Percentiles rank a stretch among this genome's conserved stretches.
Evolutionary conservation across 1,140 invertebrate genomes (phyloP).

Genomic region (Drosophila tsacasi): DNA sequence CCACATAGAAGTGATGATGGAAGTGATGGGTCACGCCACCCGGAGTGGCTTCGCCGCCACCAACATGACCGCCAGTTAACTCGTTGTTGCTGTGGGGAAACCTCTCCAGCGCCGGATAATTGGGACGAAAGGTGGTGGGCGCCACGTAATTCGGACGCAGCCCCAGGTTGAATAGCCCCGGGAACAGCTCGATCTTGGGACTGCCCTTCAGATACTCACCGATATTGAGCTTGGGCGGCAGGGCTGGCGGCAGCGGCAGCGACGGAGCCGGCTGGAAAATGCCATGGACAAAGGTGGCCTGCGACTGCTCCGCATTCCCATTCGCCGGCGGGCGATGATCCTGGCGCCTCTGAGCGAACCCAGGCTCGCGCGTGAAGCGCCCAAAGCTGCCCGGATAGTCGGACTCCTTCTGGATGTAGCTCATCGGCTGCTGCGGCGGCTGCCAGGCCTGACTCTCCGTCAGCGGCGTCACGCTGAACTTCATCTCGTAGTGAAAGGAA

Average conservation of each 20-base stretch:
- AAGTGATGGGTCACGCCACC: slow-evolving; percentile 78
- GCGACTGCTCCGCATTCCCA: slow-evolving; percentile 30
- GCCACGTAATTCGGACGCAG: slow-evolving; percentile 55
- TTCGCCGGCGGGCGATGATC: slow-evolving; percentile 48
- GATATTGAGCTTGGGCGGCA: slow-evolving; percentile 69
- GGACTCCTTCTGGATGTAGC: slow-evolving; percentile 76
- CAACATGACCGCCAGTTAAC: not conserved
- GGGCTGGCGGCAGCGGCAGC: slow-evolving; percentile 20
- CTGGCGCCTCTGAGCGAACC: slow-evolving; percentile 68
- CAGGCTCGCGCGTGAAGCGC: slow-evolving; percentile 50
- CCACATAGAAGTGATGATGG: slow-evolving; percentile 85
- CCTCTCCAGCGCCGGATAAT: slow-evolving; percentile 57
- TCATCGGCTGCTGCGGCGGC: slow-evolving; percentile 49
- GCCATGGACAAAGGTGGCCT: slow-evolving; percentile 72
- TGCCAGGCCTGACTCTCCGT: slow-evolving; percentile 30
- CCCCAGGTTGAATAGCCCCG: slow-evolving; percentile 59
- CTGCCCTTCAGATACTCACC: slow-evolving; percentile 71
- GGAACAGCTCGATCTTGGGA: slow-evolving; percentile 67
- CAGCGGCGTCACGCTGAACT: slow-evolving; percentile 87
- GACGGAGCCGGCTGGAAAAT: slow-evolving; percentile 64
- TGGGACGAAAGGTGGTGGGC: slow-evolving; percentile 76
- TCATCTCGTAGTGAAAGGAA: slow-evolving; percentile 87
- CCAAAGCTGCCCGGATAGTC: slow-evolving; percentile 81
- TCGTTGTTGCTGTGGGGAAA: slow-evolving; percentile 39
- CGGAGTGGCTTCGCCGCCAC: not conserved